Evolutionary conservation across 1,140 invertebrate genomes (phyloP).

Genomic region (Pollicipes pollicipes): DNA sequence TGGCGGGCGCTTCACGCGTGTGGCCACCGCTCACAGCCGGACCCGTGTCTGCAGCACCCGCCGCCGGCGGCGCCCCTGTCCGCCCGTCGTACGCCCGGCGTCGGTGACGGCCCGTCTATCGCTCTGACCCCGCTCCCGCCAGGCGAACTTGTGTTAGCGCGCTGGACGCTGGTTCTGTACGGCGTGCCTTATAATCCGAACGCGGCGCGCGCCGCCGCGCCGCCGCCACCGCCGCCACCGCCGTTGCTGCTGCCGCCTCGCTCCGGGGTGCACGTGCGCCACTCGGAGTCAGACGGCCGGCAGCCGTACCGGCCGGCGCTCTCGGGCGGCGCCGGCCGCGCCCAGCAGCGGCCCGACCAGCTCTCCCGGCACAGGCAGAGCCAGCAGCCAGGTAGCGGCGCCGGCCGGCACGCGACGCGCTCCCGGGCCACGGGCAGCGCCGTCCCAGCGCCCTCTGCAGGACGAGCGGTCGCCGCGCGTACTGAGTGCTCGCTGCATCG

Average conservation of each 20-base stretch:
- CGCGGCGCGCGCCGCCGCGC: neutral
- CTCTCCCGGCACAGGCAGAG: no score
- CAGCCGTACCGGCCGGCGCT: neutral
- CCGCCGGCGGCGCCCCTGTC: neutral
- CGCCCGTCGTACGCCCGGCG: neutral
- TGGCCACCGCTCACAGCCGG: no score
- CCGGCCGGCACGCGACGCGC: no score
- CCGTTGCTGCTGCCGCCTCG: neutral
- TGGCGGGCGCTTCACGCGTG: no score
- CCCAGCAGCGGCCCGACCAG: neutral
- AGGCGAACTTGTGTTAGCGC: neutral
- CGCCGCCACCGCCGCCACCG: neutral
- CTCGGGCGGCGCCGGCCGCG: no score
- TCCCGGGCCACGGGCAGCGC: no score
- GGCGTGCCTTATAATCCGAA: neutral
- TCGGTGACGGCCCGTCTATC: neutral
- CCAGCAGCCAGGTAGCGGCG: neutral
- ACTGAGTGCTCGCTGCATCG: no score
- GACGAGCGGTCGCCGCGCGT: no score
- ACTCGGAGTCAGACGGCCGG: neutral
- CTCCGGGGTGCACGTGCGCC: neutral
- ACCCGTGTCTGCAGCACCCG: no score
- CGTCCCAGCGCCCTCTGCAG: no score
- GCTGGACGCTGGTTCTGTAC: neutral
- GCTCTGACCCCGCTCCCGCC: neutral